Base-by-base conservation (phyloP, 2,113 vertebrate species). In the Willisornis vidua region DNA sequence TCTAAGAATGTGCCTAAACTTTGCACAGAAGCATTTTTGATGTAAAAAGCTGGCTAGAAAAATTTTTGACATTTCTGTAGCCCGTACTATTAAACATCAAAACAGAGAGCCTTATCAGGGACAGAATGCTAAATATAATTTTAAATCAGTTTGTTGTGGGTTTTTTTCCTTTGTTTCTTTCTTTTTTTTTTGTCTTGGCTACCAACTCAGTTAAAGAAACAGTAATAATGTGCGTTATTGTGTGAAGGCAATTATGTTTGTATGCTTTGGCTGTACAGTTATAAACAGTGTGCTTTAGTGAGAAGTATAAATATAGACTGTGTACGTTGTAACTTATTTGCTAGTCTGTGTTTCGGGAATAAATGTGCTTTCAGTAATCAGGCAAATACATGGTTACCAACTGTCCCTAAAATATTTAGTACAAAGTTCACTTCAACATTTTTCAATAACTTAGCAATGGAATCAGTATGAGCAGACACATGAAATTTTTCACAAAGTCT, bases 51-150 rank as follows among this genome's bases (percentile, higher is more conserved):
- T 57, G 58, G 46, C 73, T 88, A 75, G 89, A 87, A 87, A 91
- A 87, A 70, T 4, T 22, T 41, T 67, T 95, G 88, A 85, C 70
- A 70, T 97, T 97, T 97, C 55, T 95, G 12, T 85, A 83, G 81
- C 48, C 78, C 37, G 7, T 91, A 75, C 19, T 68, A 51, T 51
- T 85, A 72, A 87, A 39, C 5, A 15, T 75, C 39, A 39, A 89
- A 87, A 92, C 67, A 94, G 94, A 88, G 48, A 85, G 77, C 54
- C 55, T 90, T 82, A 87, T 80, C 43, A 73, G 57, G 62, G 70
- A n/a, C 71, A 82, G 71, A 89, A 87, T 73, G 31, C 66, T 87
- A 92, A 92, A 62, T 81, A 74, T 7, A 6, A 46, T 51, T 90
- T 88, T 28, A 79, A 90, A 82, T 89, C 11, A 76, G 17, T 46